Percentiles rank a stretch among this genome's conserved stretches.
These are phyloP conservation scores for Araneus ventricosus DNA, from an alignment of 1,140 invertebrate species.

Conservation along the genomic window DNA sequence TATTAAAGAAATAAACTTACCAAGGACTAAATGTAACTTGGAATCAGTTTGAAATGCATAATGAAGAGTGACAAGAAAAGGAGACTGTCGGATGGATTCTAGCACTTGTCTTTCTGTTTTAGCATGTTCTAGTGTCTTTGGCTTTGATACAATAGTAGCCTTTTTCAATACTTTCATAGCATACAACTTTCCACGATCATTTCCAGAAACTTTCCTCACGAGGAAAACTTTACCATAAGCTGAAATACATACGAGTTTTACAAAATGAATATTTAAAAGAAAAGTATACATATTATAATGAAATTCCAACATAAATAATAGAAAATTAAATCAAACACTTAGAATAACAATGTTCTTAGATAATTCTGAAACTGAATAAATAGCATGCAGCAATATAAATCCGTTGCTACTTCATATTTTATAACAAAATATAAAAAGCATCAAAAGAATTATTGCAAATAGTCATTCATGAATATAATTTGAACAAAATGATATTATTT, in stretches of 20 bases:
- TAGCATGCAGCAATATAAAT: no score
- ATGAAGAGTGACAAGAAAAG: constrained; percentile 94
- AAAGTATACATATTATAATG: neutral
- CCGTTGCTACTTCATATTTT: no score
- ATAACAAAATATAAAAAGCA: no score
- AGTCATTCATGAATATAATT: no score
- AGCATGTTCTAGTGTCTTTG: constrained; percentile 96
- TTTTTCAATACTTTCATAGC: constrained; percentile 97
- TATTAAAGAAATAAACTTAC: constrained; percentile 82
- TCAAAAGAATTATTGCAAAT: no score
- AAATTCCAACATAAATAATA: no score
- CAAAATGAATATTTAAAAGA: neutral
- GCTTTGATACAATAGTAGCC: constrained; percentile 92
- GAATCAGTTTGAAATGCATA: constrained; percentile 97
- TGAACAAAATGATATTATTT: no score
- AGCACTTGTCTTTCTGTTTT: constrained; percentile 93
- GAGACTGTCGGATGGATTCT: constrained; percentile 92
- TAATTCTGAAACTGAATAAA: no score
- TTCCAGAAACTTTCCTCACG: constrained; percentile 88
- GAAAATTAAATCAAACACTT: no score
- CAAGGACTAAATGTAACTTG: constrained; percentile 94
- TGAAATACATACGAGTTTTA: constrained; percentile 81
- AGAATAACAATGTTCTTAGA: no score
- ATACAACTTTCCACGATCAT: constrained; percentile 91
- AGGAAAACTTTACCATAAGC: constrained; percentile 97